Conservation (phyloP, 2,113 vertebrate species). For the Embiotoca jacksoni region DNA sequence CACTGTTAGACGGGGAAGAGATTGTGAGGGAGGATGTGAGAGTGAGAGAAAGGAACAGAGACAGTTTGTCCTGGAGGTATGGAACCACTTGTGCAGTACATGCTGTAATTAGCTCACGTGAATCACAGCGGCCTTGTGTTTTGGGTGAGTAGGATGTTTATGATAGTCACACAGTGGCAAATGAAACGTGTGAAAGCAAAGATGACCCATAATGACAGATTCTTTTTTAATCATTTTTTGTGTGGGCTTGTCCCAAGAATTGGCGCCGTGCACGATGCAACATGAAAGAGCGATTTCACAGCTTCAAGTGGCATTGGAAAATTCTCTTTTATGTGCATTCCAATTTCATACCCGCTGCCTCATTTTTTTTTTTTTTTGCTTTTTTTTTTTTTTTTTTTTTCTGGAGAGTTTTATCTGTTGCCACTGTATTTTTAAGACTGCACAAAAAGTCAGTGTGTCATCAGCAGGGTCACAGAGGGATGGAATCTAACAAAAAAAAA, state of each 20-base stretch:
- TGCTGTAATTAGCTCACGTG: conserved; percentile 59
- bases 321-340: conserved; percentile 70
- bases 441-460: conserved; percentile 26
- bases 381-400: conserved; percentile 17
- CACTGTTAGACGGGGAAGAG: conserved; percentile 8
- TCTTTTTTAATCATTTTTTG: conserved; percentile 58
- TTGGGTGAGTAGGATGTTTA: conserved; percentile 60
- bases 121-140: conserved; percentile 44
- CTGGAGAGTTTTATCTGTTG: conserved; percentile 22
- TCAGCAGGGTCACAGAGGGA: conserved; percentile 6
- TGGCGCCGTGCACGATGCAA: conserved; percentile 40
- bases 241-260: conserved; percentile 68
- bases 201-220: conserved; percentile 68
- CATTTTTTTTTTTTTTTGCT: neutral
- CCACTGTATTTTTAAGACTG: conserved; percentile 39
- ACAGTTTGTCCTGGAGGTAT: conserved; percentile 51
- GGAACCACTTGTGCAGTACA: conserved; percentile 26
- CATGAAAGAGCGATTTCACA: conserved; percentile 77
- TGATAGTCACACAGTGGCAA: conserved; percentile 55
- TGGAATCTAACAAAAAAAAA: neutral
- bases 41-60: conserved; percentile 23
- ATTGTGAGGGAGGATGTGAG: conserved; percentile 38
- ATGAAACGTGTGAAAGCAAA: conserved; percentile 57
- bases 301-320: conserved; percentile 63
- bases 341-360: conserved; percentile 62